phyloP scores from a whole-genome alignment of 1,140 invertebrate species.

The Oreohelix idahoensis region DNA sequence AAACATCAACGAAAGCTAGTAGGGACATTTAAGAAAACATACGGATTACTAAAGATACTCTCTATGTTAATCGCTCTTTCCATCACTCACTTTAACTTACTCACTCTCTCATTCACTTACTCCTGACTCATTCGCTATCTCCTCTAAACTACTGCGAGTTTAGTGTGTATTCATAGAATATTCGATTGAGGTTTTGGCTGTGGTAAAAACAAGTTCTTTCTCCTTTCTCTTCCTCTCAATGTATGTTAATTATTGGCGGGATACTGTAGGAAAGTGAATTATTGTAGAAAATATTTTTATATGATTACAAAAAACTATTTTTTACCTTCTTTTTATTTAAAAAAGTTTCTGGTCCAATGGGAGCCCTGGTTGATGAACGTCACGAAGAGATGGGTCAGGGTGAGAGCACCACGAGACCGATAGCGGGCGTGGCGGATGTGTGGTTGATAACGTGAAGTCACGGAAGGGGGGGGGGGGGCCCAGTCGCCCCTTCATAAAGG shows the following conservation, averaged over 20 bases:
- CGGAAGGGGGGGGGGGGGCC: slow-evolving; percentile 42
- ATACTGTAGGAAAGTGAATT: too few relatives aligned
- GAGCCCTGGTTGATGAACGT: slow-evolving; percentile 39
- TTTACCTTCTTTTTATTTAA: too few relatives aligned
- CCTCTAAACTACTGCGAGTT: too few relatives aligned
- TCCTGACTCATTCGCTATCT: background rate
- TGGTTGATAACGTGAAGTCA: slow-evolving; percentile 47
- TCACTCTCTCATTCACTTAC: slow-evolving; percentile 3
- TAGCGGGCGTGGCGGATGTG: slow-evolving; percentile 50
- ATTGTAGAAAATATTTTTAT: too few relatives aligned
- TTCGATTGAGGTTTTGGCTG: too few relatives aligned
- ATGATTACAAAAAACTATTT: too few relatives aligned
- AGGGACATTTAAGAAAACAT: too few relatives aligned
- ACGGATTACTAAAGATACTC: background rate
- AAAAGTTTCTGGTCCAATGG: slow-evolving; percentile 34
- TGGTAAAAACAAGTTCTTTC: too few relatives aligned
- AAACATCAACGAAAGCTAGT: too few relatives aligned
- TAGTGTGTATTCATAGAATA: too few relatives aligned
- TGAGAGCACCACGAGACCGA: slow-evolving; percentile 48
- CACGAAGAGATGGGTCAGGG: slow-evolving; percentile 44
- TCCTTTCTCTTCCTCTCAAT: too few relatives aligned
- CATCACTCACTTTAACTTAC: background rate
- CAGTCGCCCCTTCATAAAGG: slow-evolving; percentile 34
- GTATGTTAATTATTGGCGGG: too few relatives aligned
- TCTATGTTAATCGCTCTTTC: slow-evolving; percentile 4